Evolutionary conservation across 2,797 vertebrate species (phyloP), one percentile per base, ranked within the genome.

Genomic region (Melanotaenia pygmaea): DNA sequence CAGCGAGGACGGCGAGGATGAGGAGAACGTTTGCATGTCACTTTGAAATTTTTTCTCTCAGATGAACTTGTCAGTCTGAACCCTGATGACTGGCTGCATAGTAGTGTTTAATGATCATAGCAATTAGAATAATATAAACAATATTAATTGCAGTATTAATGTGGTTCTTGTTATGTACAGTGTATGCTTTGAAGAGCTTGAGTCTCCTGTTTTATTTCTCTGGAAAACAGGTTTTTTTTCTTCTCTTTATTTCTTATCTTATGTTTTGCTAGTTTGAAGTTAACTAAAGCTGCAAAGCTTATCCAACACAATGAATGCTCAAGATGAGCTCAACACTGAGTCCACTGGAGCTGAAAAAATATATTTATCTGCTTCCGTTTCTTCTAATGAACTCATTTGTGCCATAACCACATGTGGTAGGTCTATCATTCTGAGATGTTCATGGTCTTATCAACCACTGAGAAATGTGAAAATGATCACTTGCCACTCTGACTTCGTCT

Each of bases 101-200:
- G 84, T 86, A 88, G 81, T 89, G 84, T 89, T 88, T 83, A 80
- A 82, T 81, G 62, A 82, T 74, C 43, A 81, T 86, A 88, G 77
- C 83, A 77, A 78, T 83, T 84, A 86, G 73, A 84, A 64, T 84
- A 74, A 77, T 91, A 85, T 84, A 74, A 86, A 84, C 72, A 59
- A 80, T 83, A 85, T 88, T 87, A 84, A 86, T 87, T 88, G 72
- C 75, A 81, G 74, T 89, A 86, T 81, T 83, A 85, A 83, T 79
- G 84, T 89, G 79, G 76, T 88, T 88, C 76, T 76, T 87, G 85
- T 89, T 89, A 82, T 89, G 79, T 91, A 86, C 79, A 84, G 79
- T 89, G 82, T 90, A 82, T 86, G 80, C 77, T 84, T 89, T 83
- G 76, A 77, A 77, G 59, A 85, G 74, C 64, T 81, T 61, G 61